phyloP scores from a whole-genome alignment of 2,797 vertebrate species.

The Spea hammondii region DNA sequence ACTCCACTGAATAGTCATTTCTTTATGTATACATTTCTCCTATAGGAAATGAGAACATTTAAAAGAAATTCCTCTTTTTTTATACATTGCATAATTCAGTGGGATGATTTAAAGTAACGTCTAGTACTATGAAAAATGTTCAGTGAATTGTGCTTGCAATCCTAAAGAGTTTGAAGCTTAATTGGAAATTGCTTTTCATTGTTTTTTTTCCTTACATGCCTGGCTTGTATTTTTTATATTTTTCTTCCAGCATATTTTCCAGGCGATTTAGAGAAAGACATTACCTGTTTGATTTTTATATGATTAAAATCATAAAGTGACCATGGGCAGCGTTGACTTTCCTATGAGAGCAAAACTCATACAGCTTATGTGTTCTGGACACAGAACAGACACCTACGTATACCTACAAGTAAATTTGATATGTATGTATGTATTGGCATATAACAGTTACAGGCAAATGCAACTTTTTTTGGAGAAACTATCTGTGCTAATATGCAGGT shows the following conservation, averaged over 20 bases:
- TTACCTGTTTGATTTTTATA: not conserved
- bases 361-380: too few species aligned
- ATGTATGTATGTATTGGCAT: too few species aligned
- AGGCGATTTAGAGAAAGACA: conserved; percentile 42
- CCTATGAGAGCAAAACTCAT: too few species aligned
- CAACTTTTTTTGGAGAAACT: too few species aligned
- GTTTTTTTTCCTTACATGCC: conserved; percentile 19
- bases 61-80: not conserved
- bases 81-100: conserved; percentile 9
- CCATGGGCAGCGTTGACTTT: too few species aligned
- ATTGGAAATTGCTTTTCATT: conserved; percentile 36
- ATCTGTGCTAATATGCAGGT: conserved; percentile 9
- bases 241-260: conserved; percentile 30
- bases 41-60: conserved; percentile 22
- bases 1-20: not conserved
- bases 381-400: too few species aligned
- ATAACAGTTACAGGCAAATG: too few species aligned
- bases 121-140: not conserved
- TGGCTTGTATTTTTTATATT: conserved; percentile 3
- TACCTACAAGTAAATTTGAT: too few species aligned
- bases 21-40: conserved; percentile 8
- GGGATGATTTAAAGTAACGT: conserved; percentile 19
- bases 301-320: too few species aligned
- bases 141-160: conserved; percentile 1
- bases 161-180: conserved; percentile 18